Base-by-base conservation (phyloP, 2,797 vertebrate species). In the Gila robusta region DNA sequence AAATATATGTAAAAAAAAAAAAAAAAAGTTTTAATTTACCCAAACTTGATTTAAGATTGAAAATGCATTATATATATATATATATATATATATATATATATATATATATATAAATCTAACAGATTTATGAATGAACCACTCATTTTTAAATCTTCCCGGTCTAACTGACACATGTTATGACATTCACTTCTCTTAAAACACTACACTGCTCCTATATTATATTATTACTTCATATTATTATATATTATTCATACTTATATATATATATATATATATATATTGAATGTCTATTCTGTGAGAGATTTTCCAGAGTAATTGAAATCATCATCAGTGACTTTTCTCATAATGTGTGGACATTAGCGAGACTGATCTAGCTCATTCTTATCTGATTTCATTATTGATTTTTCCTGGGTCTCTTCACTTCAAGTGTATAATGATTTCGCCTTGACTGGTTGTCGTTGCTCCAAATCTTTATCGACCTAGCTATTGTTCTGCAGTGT, bases 301-400 rank as follows among this genome's bases (percentile, higher is more conserved):
- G 32, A 32, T 32, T 78, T 78, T 14, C 14, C 78, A 66, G 76
- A 44, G 56, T 41, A 62, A 32, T 32, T 67, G 41, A 67, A 73
- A 83, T 74, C 56, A 32, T 52, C 59, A 6, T 66, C 41, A 37
- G 19, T n/a, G 71, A n/a, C 16, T 28, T 54, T 17, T 70, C 62
- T 84, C 59, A 19, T 66, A 72, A 76, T 76, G 23, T 74, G 54
- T 73, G 70, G 28, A 74, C 71, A 74, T 83, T 67, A 76, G 72
- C 2, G 1, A 52, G 23, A 84, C 47, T 11, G 44, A 67, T 39
- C 21, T n/a, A 26, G 28, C 47, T 32, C 47, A 56, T 56, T 78
- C 73, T 32, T 54, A 81, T 73, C 74, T 64, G 47, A 77, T 82
- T 26, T 52, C 87, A 78, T 37, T 59, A 47, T 54, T 49, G 66